Base-by-base conservation (phyloP, 2,113 vertebrate species). In the Nansenia antarctica region DNA sequence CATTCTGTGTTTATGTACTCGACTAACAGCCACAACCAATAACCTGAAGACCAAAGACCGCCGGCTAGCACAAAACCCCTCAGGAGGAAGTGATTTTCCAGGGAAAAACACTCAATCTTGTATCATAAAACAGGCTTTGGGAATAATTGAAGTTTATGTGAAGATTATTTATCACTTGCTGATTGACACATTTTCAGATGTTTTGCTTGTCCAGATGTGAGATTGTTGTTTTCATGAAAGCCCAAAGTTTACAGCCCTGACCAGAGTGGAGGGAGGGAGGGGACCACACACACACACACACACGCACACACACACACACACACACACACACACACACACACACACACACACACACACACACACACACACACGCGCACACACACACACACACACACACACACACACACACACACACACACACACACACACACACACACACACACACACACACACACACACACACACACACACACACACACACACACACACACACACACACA, bases 141-240 rank as follows among this genome's bases (percentile, higher is more conserved):
- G 32, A 54, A 64, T 47, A 52, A 66, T 65, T 62, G 14, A 8
- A 27, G 32, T 65, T 18, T 14, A 57, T 74, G n/a, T n/a, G n/a
- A n/a, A n/a, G 12, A 42, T 42, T 15, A 42, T 15, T 42, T 18
- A 18, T 42, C 12, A 42, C 3, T 15, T 42, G 39, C 12, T 42
- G 39, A 42, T 18, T 42, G 39, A 42, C 39, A 42, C 18, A 15
- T 42, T 42, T 15, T 42, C 3, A 42, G 39, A 14, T 11, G 39
- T n/a, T n/a, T n/a, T n/a, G 14, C 39, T 42, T 14, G 3, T 42
- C 39, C 39, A 42, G 14, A 5, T 42, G 39, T 42, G 39, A 15
- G 18, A 5, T 11, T 42, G 1, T 15, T 42, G 14, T 42, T 42
- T 42, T 42, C 14, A 11, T 42, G 5, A 18, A 18, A 5, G 12